Evolutionary conservation across 2,113 vertebrate genomes (phyloP).

Genomic region (Cranoglanis bouderius): DNA sequence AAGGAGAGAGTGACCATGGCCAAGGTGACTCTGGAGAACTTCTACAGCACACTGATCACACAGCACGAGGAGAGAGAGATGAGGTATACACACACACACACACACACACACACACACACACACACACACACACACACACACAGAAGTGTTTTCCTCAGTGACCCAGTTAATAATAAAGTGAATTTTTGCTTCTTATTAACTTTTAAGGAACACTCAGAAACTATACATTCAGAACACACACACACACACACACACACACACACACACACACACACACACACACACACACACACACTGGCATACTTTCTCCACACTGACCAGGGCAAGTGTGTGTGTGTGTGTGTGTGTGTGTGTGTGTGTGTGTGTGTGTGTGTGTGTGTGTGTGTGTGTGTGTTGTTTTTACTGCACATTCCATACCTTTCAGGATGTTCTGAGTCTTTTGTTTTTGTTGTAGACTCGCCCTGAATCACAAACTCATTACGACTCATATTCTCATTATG

Average conservation of each 20-base stretch:
- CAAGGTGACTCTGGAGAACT: constrained; percentile 88
- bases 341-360: neutral
- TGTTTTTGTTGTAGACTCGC: neutral
- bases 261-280: constrained; percentile 7
- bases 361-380: neutral
- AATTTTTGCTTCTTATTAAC: neutral
- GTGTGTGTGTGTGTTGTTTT: neutral
- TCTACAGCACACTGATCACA: constrained; percentile 86
- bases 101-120: constrained; percentile 8
- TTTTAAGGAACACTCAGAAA: neutral
- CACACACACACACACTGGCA: neutral
- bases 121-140: constrained; percentile 8
- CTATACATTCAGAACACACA: neutral
- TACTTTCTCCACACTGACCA: constrained; percentile 3
- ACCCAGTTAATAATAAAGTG: neutral
- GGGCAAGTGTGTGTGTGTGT: neutral
- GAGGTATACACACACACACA: constrained; percentile 71
- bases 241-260: neutral
- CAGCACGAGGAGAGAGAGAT: constrained; percentile 88
- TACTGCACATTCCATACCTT: neutral
- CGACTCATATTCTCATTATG: neutral
- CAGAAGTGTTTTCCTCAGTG: neutral
- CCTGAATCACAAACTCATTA: neutral
- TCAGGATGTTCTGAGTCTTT: neutral
- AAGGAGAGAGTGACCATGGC: constrained; percentile 89